A percentile compares a stretch with the other conserved stretches of the same genome.
phyloP scores from a whole-genome alignment of 2,113 vertebrate species.

The Xiphophorus maculatus region DNA sequence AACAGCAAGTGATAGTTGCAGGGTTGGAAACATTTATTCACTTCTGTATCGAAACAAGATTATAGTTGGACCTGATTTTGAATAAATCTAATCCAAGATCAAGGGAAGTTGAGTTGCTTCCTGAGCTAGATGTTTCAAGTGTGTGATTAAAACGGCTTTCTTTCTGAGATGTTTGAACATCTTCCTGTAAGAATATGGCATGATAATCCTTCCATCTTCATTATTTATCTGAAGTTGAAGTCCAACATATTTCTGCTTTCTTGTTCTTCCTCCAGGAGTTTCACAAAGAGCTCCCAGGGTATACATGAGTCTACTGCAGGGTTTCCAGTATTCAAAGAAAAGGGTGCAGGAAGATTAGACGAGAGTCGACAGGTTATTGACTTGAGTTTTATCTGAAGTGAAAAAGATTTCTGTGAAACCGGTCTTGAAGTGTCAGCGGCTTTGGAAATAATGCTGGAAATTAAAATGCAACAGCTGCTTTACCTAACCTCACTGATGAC shows the following conservation, averaged over 20 bases:
- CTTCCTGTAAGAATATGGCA: background rate
- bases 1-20: slow-evolving; percentile 45
- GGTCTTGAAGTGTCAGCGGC: no score
- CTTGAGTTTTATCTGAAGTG: no score
- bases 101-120: background rate
- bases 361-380: no score
- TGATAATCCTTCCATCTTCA: no score
- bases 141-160: background rate
- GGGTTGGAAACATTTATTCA: slow-evolving; percentile 7
- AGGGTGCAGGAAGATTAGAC: no score
- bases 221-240: background rate
- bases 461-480: background rate
- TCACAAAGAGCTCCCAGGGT: no score
- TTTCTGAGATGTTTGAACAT: background rate
- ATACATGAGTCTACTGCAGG: no score
- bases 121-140: background rate
- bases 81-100: background rate
- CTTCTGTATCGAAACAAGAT: background rate
- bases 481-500: background rate
- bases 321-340: no score
- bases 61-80: background rate
- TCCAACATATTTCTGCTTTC: background rate
- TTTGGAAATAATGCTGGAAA: no score
- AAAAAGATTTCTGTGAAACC: no score
- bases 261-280: background rate